Base-by-base conservation (phyloP, 2,888 invertebrate genomes). In the Ophion slaviceki region DNA sequence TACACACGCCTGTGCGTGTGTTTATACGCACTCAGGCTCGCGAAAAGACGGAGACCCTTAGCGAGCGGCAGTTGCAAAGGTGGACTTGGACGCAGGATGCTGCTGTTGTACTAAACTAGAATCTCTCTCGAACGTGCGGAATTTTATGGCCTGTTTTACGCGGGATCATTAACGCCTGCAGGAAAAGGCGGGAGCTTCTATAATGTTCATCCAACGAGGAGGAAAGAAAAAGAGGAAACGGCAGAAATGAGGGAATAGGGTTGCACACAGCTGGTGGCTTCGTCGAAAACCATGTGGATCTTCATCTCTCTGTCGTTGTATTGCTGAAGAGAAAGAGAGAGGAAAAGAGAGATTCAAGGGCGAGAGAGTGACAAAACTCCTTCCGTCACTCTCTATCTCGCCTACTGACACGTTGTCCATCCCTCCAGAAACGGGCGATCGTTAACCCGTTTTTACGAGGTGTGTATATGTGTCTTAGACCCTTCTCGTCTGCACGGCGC, bases 61-160 rank as follows among this genome's bases (percentile, higher is more conserved):
- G 47, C 57, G 66, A 66, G 80, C 82, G 67, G 82, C 77, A 82
- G 67, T 77, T 45, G 82, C 77, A 59, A 72, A 72, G 72, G 47
- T 57, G 59, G 57, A 14, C 32, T 40, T n/a, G 57, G n/a, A 36
- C 4, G 57, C 32, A 77, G 36, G n/a, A 36, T n/a, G 62, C 7
- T 4, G 32, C 32, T 32, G 45, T 28, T 79, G 61, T 62, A 47
- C 78, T 47, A 53, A 64, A 36, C 47, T 24, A 64, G 70, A 70
- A 74, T 67, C 67, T 32, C 45, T 80, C 79, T 79, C 70, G 68
- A 90, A 90, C 88, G 85, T 86, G 83, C 81, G 85, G 89, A 90
- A 89, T 90, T 90, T 90, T 87, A 89, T 89, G 86, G 82, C 81
- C 77, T 90, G 90, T 89, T 90, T 90, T 89, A 90, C 86, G 87